These are phyloP conservation scores for Pemphredon lugubris DNA, from an alignment of 2,888 invertebrate genomes.

Conservation along the genomic window DNA sequence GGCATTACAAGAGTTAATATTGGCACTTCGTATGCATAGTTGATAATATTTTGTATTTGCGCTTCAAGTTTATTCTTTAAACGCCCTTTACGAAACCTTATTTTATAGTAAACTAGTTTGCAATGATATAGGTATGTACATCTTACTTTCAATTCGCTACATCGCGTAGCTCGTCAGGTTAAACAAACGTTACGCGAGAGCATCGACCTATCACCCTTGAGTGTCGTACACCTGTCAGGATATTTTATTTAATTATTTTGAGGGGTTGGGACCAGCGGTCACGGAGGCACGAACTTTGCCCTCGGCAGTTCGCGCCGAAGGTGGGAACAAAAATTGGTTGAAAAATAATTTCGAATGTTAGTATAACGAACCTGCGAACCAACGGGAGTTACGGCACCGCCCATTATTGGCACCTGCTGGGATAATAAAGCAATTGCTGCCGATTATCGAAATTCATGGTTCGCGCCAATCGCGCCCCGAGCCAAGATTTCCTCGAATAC, in stretches of 20 bases:
- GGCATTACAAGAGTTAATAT: too few species aligned
- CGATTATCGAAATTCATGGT: conserved; percentile 73
- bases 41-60: too few species aligned
- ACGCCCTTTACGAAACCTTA: too few species aligned
- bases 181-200: too few species aligned
- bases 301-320: conserved; percentile 22
- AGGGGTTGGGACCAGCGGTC: too few species aligned
- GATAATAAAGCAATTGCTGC: conserved; percentile 74
- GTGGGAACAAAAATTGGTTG: conserved; percentile 16
- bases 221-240: conserved; percentile 1
- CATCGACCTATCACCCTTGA: too few species aligned
- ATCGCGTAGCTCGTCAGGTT: too few species aligned
- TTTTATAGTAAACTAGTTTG: too few species aligned
- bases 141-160: too few species aligned
- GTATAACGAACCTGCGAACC: conserved; percentile 64
- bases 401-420: conserved; percentile 72
- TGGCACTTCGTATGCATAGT: too few species aligned
- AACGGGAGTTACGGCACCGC: conserved; percentile 35
- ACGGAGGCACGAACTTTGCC: conserved; percentile 12
- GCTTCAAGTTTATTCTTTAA: too few species aligned
- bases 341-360: conserved; percentile 64
- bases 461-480: conserved; percentile 33
- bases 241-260: conserved; percentile 17
- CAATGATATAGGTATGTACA: too few species aligned
- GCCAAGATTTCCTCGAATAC: conserved; percentile 53